Conservation (phyloP, 2,888 invertebrate genomes). For the Cyrtodaria siliqua region DNA sequence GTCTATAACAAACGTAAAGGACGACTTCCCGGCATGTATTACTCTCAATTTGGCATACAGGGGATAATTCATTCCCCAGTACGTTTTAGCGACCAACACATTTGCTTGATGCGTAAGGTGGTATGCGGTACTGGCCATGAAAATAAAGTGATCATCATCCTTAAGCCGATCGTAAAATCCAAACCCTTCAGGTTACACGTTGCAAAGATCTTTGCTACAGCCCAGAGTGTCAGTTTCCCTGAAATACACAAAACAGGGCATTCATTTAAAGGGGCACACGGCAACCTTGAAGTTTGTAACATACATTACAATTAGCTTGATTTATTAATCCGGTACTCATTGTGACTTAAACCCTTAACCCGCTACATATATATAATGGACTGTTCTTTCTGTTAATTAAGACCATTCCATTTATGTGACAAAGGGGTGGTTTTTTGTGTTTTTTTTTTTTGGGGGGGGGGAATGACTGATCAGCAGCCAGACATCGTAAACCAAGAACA, state of each 20-base stretch:
- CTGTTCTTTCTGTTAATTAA: no score
- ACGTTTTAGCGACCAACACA: slow-evolving; percentile 23
- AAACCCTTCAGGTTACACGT: slow-evolving; percentile 44
- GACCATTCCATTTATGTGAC: no score
- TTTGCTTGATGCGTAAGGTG: slow-evolving; percentile 29
- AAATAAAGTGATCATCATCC: slow-evolving; percentile 56
- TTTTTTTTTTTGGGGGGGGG: no score
- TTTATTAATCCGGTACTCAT: no score
- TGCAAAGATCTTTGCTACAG: slow-evolving; percentile 54
- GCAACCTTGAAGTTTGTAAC: no score
- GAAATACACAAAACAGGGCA: slow-evolving; percentile 19
- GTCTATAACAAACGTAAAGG: slow-evolving; percentile 41
- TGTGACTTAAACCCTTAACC: no score
- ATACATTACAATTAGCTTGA: no score
- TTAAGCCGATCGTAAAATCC: slow-evolving; percentile 40
- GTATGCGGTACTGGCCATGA: slow-evolving; percentile 57
- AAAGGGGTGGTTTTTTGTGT: no score
- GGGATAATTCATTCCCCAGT: slow-evolving; percentile 54
- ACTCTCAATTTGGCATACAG: slow-evolving; percentile 36
- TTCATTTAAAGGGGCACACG: no score
- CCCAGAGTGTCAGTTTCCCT: slow-evolving; percentile 62
- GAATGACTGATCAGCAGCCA: no score
- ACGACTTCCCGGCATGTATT: slow-evolving; percentile 50
- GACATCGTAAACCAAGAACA: no score
- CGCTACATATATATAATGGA: no score